These are phyloP conservation scores for Ennomos erosarius DNA, from an alignment of 2,888 invertebrate species.

Conservation along the genomic window DNA sequence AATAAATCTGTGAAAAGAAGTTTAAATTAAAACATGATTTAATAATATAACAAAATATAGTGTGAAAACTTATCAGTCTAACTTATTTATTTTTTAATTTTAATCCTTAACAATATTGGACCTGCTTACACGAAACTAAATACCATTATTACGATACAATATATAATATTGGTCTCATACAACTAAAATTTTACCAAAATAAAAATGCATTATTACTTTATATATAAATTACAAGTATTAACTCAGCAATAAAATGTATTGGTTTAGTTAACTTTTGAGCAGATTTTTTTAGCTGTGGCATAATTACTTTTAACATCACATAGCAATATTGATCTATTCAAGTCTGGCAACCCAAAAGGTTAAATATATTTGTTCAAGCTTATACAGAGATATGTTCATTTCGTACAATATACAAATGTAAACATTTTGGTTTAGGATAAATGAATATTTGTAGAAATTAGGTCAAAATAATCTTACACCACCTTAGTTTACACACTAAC, in stretches of 20 bases:
- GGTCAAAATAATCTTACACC: conserved; percentile 41
- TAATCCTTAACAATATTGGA: conserved; percentile 71
- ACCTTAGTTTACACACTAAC: conserved; percentile 34
- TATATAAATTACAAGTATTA: too few relatives aligned
- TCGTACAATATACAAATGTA: conserved; percentile 16
- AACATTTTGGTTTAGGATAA: conserved; percentile 17
- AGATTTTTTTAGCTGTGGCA: conserved; percentile 13
- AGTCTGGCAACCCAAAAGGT: conserved; percentile 1
- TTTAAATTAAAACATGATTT: conserved; percentile 38
- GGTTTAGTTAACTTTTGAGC: conserved; percentile 22
- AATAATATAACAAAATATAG: conserved; percentile 10
- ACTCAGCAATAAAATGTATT: conserved; percentile 1
- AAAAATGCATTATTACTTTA: conserved; percentile 19
- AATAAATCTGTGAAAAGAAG: conserved; percentile 19
- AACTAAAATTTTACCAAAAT: conserved; percentile 31
- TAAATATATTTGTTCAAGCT: conserved; percentile 12
- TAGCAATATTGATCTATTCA: conserved; percentile 7
- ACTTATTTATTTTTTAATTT: conserved; percentile 54
- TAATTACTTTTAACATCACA: conserved; percentile 1
- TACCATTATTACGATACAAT: conserved; percentile 43
- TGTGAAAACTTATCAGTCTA: conserved; percentile 53
- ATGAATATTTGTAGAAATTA: conserved; percentile 28
- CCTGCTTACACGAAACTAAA: conserved; percentile 49
- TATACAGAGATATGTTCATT: conserved; percentile 27
- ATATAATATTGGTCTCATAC: conserved; percentile 43